phyloP scores from a whole-genome alignment of 37 sponge, comb jelly and placozoan genomes.

The Ianthella basta region DNA sequence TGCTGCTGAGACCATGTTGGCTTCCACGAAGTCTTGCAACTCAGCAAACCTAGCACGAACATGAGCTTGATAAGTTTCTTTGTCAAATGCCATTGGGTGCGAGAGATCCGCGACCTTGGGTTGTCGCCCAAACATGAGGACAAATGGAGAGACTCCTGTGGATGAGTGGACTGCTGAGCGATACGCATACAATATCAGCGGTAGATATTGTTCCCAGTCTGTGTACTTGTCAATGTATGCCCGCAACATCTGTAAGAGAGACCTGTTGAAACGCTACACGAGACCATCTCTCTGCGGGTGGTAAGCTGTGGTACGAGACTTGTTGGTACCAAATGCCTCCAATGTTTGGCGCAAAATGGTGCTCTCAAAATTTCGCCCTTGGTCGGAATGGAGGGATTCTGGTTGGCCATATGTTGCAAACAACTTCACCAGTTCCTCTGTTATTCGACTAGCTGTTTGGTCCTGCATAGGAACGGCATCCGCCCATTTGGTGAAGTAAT shows the following conservation, averaged over 20 bases:
- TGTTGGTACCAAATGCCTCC: conserved; percentile 4
- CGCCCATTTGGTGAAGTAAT: conserved; percentile 13
- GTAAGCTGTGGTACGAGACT: background rate
- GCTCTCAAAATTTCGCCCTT: background rate
- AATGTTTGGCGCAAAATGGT: background rate
- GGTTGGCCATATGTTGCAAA: background rate
- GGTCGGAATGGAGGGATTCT: background rate
- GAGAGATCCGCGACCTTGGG: background rate
- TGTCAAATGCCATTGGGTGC: background rate
- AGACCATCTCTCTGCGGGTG: background rate
- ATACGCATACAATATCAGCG: background rate
- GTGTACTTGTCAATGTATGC: background rate
- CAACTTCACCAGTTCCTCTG: background rate
- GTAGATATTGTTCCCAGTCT: background rate
- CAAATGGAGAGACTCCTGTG: background rate
- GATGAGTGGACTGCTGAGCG: background rate
- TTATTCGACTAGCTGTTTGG: background rate
- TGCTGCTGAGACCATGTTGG: background rate
- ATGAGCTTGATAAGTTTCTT: background rate
- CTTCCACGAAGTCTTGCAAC: background rate
- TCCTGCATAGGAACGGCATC: background rate
- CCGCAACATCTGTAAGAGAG: background rate
- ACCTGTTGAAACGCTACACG: too few relatives aligned
- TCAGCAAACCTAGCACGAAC: background rate
- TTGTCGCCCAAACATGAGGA: background rate